Conservation (phyloP, 2,113 vertebrate genomes). For the Ramphastos sulfuratus region DNA sequence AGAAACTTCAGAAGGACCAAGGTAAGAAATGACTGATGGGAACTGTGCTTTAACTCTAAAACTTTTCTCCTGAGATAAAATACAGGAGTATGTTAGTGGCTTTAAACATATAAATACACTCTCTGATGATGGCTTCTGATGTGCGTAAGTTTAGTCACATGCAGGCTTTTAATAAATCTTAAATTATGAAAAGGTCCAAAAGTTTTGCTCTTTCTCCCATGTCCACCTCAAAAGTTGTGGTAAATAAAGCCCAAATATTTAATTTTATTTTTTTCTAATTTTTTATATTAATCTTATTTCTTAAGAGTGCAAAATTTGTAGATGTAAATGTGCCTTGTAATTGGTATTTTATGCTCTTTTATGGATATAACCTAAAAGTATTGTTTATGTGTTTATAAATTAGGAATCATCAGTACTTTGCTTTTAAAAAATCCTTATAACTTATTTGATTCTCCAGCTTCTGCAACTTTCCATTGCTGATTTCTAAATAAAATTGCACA, state of each 20-base stretch:
- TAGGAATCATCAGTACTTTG: not conserved
- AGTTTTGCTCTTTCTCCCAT: not conserved
- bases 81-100: not conserved
- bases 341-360: not conserved
- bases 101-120: not conserved
- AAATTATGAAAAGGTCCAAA: not conserved
- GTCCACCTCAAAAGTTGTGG: not conserved
- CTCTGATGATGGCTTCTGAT: not conserved
- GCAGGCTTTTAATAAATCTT: not conserved
- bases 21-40: constrained; percentile 68
- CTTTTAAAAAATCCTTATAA: not conserved
- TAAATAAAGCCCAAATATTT: too few relatives aligned
- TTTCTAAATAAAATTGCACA: not conserved
- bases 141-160: not conserved
- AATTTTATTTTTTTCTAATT: not conserved
- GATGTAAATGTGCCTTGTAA: not conserved
- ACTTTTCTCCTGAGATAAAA: not conserved
- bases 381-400: not conserved
- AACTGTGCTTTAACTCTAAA: not conserved
- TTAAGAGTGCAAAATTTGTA: not conserved
- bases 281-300: not conserved
- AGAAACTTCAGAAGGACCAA: constrained; percentile 62
- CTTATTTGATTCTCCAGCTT: not conserved
- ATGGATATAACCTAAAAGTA: not conserved
- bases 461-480: not conserved